These are phyloP conservation scores for Autographa pulchrina DNA, from an alignment of 2,888 invertebrate species.

Conservation along the genomic window DNA sequence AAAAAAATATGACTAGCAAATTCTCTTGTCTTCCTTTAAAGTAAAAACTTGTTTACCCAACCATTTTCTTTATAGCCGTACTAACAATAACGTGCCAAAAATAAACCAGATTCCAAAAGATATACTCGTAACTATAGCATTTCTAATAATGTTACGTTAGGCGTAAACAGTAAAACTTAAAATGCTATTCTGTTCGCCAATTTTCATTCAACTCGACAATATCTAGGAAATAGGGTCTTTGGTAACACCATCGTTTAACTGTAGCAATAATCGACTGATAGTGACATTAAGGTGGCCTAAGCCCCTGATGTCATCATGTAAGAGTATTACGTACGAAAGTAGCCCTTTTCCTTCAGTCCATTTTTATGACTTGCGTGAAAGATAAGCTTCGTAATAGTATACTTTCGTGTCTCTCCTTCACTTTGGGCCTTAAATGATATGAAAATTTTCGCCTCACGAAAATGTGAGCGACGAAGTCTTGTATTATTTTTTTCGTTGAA, in stretches of 20 bases:
- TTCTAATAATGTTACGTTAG: neutral
- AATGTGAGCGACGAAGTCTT: slow-evolving; percentile 10
- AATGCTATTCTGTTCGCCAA: slow-evolving; percentile 21
- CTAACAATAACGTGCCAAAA: neutral
- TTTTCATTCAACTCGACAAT: slow-evolving; percentile 41
- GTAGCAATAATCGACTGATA: slow-evolving; percentile 52
- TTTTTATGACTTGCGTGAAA: slow-evolving; percentile 55
- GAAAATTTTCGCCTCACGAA: slow-evolving; percentile 26
- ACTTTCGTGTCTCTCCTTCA: slow-evolving; percentile 35
- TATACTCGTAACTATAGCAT: neutral
- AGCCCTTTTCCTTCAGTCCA: slow-evolving; percentile 52
- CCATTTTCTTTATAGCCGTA: neutral
- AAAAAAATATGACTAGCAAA: neutral
- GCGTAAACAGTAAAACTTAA: neutral
- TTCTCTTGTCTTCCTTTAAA: neutral
- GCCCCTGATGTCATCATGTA: slow-evolving; percentile 20
- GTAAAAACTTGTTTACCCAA: neutral
- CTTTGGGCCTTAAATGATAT: slow-evolving; percentile 37
- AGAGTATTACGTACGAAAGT: slow-evolving; percentile 45
- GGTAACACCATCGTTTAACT: slow-evolving; percentile 24
- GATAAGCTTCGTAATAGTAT: slow-evolving; percentile 53
- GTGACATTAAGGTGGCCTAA: slow-evolving; percentile 48
- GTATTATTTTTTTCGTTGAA: neutral
- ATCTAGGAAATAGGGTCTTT: slow-evolving; percentile 40
- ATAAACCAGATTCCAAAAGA: neutral